phyloP scores from a whole-genome alignment of 2,888 invertebrate genomes.

The Fragum sueziense region DNA sequence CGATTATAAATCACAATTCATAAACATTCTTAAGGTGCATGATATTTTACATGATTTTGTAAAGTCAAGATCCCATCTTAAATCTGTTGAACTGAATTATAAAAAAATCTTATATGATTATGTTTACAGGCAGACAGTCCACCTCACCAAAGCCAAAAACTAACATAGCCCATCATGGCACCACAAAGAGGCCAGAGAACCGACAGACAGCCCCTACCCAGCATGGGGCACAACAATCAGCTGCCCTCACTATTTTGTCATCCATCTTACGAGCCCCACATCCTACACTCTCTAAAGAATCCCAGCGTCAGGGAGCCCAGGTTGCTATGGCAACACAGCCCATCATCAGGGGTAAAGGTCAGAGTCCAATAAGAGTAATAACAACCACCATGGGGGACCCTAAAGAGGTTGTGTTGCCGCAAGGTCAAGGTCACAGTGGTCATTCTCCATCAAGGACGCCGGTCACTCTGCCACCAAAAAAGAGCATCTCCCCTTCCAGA shows the following conservation, averaged over 20 bases:
- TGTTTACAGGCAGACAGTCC: conserved; percentile 18
- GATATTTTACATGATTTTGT: too few relatives aligned
- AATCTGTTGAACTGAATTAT: too few relatives aligned
- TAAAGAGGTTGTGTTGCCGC: not conserved
- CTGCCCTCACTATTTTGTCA: conserved; percentile 47
- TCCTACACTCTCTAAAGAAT: conserved; percentile 29
- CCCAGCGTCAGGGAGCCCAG: not conserved
- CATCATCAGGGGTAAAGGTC: conserved; percentile 22
- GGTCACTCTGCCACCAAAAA: conserved; percentile 62
- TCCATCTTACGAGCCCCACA: conserved; percentile 56
- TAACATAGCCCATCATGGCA: conserved; percentile 19
- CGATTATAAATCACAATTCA: too few relatives aligned
- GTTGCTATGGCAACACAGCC: conserved; percentile 4
- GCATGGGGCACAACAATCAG: conserved; percentile 21
- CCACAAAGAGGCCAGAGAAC: not conserved
- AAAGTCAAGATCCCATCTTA: too few relatives aligned
- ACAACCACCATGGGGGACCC: conserved; percentile 19
- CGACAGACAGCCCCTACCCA: not conserved
- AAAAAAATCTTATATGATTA: not conserved
- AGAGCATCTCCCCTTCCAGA: conserved; percentile 64
- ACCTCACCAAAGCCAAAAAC: conserved; percentile 23
- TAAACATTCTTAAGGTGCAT: too few relatives aligned
- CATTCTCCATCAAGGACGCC: conserved; percentile 51
- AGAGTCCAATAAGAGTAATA: conserved; percentile 52
- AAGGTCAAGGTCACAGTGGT: conserved; percentile 20